Conservation (phyloP, 2,797 vertebrate species). For the Eulemur mongoz region DNA sequence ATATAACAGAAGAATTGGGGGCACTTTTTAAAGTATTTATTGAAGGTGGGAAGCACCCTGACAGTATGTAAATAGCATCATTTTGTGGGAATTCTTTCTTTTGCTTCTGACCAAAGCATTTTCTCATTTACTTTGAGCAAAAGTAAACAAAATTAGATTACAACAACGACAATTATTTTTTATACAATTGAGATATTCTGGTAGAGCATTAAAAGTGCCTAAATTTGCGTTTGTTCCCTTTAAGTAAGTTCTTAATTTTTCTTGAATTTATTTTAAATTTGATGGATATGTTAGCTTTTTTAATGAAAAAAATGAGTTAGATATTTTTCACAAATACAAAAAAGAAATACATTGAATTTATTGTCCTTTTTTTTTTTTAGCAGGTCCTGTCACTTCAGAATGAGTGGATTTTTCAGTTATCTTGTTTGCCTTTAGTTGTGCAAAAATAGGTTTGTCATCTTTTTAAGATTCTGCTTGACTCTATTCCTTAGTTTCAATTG, state of each 20-base stretch:
- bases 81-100: not conserved
- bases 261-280: constrained; percentile 40
- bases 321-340: not conserved
- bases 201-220: not conserved
- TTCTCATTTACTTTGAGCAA: constrained; percentile 10
- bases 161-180: not conserved
- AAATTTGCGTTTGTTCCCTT: not conserved
- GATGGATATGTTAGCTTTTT: not conserved
- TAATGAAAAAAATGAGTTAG: not conserved
- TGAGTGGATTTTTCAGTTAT: not conserved
- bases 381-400: not conserved
- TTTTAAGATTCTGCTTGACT: not conserved
- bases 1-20: not conserved
- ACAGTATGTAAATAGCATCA: not conserved
- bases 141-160: not conserved
- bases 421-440: not conserved
- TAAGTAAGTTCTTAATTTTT: not conserved
- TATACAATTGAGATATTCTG: not conserved
- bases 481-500: not conserved
- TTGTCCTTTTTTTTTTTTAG: not conserved
- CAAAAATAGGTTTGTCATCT: not conserved
- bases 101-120: constrained; percentile 9
- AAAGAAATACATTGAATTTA: not conserved
- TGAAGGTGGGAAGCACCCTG: not conserved
- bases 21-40: not conserved